Evolutionary conservation across 2,888 invertebrate species (phyloP), one percentile per base, ranked within the genome.

Genomic region (Drosophila greeni): DNA sequence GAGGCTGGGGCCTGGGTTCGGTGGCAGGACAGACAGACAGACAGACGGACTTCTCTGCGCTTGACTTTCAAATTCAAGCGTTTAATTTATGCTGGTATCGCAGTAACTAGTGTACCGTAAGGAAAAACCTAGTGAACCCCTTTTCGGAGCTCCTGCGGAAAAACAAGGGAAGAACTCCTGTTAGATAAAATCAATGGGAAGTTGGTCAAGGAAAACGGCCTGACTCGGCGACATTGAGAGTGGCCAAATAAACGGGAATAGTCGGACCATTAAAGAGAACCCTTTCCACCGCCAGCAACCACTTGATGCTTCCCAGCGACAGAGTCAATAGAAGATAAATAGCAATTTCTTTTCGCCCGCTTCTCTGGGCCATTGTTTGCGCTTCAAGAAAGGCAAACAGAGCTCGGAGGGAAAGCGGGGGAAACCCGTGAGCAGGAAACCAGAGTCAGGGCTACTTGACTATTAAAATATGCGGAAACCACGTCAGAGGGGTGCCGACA

Each of bases 241-340:
- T 56, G 61, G 60, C 36, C 60, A 60, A 60, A 60, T 43, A 37
- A 59, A 55, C 45, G 36, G 56, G 24, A 55, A 40, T 59, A 34
- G 61, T 37, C 31, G 45, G 45, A 2, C 59, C 39, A 47, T 60
- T 31, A 60, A 60, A 18, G 56, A 37, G 20, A 39, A 37, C 57
- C n/a, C 58, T 36, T 42, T 31, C 60, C 60, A 36, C 58, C 34
- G 26, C 40, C 49, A 29, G 31, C 64, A 72, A 74, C 82, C 82
- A 82, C 80, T 82, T 81, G 83, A 82, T 81, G 83, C 76, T 74
- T 56, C 42, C 58, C 60, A 49, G 66, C 66, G 66, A 65, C 66
- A 72, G 77, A 78, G 78, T 80, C 82, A 84, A 80, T 79, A 82
- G 73, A 72, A 76, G 79, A 76, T 75, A 84, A 82, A 85, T 82